Percentiles rank a stretch among this genome's conserved stretches.
Conservation (phyloP, 1,140 invertebrate genomes). For the Lucilia sericata region DNA sequence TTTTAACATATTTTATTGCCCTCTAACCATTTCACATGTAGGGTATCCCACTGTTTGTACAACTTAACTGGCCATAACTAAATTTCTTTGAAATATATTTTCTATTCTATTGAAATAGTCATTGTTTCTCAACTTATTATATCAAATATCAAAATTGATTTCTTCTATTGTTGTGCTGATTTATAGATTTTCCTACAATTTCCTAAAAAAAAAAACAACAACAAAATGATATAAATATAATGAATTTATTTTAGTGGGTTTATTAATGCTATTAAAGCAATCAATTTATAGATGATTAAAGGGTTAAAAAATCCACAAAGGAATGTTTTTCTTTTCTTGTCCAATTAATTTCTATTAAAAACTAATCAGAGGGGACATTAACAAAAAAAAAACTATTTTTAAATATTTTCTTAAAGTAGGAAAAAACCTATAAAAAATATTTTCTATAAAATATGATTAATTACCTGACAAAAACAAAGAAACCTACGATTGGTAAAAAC, state of each 20-base stretch:
- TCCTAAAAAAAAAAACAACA: neutral
- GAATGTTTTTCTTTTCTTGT: neutral
- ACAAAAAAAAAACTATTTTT: neutral
- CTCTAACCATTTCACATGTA: too few relatives aligned
- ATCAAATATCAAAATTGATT: constrained; percentile 30
- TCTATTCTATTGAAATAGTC: too few relatives aligned
- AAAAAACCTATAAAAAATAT: too few relatives aligned
- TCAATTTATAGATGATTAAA: constrained; percentile 35
- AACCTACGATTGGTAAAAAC: too few relatives aligned
- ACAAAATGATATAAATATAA: neutral
- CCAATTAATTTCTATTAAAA: constrained; percentile 41
- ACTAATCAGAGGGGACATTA: constrained; percentile 11
- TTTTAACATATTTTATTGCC: too few relatives aligned
- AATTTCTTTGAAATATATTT: too few relatives aligned
- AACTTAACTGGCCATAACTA: too few relatives aligned
- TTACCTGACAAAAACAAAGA: too few relatives aligned
- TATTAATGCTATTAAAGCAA: constrained; percentile 32
- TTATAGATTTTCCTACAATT: constrained; percentile 10
- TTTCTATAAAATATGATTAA: too few relatives aligned
- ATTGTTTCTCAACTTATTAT: too few relatives aligned
- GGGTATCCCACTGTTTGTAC: too few relatives aligned
- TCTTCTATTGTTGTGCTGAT: constrained; percentile 6
- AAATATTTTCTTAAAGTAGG: too few relatives aligned
- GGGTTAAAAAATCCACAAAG: neutral
- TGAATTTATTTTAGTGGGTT: constrained; percentile 37